phyloP scores from a whole-genome alignment of 1,140 invertebrate genomes.

The Drosophila oshimai region DNA sequence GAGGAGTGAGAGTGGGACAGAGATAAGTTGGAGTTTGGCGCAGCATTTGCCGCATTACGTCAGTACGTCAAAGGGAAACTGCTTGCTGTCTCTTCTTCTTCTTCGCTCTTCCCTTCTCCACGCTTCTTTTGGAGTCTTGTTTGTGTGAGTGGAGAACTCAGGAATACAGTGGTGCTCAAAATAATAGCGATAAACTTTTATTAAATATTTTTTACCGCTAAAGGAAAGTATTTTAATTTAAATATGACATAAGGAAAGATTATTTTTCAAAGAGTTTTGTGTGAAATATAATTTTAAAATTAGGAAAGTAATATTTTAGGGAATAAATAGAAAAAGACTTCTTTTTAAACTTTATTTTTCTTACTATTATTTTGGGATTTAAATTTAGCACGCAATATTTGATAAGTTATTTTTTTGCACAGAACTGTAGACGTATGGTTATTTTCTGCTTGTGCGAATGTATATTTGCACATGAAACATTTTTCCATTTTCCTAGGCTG shows the following conservation, averaged over 20 bases:
- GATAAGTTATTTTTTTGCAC: not conserved
- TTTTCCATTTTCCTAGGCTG: constrained; percentile 58
- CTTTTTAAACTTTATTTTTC: not conserved
- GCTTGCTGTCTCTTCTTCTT: constrained; percentile 34
- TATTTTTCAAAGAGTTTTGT: no score
- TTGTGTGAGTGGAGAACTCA: constrained; percentile 5
- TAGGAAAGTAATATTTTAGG: no score
- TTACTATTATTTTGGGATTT: not conserved
- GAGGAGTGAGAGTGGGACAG: not conserved
- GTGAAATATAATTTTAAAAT: no score
- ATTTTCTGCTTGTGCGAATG: not conserved
- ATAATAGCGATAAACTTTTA: not conserved
- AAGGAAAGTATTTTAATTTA: no score
- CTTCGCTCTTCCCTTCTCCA: constrained; percentile 18
- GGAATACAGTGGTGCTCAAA: not conserved
- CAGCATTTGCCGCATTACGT: constrained; percentile 75
- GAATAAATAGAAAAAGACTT: no score
- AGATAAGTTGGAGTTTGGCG: constrained; percentile 40
- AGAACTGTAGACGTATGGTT: not conserved
- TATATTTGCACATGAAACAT: constrained; percentile 28
- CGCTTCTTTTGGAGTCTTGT: constrained; percentile 6
- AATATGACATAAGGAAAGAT: no score
- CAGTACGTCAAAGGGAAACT: constrained; percentile 72
- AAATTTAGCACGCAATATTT: not conserved
- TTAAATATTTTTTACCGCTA: not conserved